Base-by-base conservation (phyloP, 2,797 vertebrate species). In the Cygnus olor region DNA sequence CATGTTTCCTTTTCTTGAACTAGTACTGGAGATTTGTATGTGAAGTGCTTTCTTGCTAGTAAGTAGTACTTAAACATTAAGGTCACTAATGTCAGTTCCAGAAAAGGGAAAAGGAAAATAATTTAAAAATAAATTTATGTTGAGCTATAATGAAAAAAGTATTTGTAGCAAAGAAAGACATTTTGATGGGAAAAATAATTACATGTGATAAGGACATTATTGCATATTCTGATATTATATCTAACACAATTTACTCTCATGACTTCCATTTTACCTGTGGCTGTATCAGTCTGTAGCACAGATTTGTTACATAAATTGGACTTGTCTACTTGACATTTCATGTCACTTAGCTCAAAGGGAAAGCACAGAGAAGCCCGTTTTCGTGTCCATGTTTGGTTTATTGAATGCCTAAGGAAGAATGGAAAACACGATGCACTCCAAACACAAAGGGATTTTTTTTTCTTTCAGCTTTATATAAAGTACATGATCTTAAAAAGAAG, bases 331-430 rank as follows among this genome's bases (percentile, higher is more conserved):
- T 96, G 92, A 76, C 70, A 70, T 22, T 94, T 88, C 74, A 66
- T 13, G 53, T 90, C 94, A 90, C 72, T 96, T 85, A 92, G 12
- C 72, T 97, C 94, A 92, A 94, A 74, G 89, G 90, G 66, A 93
- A 84, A 95, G 92, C 88, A 95, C 20, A 89, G 44, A 90, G 96
- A 93, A 71, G 45, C 40, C 76, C 97, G 95, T 51, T 90, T 97
- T 85, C 77, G 97, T 95, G 98, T 98, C 98, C 98, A 98, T 14
- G 98, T 98, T 79, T 2, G 95, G 91, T 98, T 98, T 95, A 98
- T 95, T 73, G 95, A 96, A 79, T 27, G 85, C 78, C 99, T 99
- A 44, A 79, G 85, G 63, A 88, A 85, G 64, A 58, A 85, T 4
- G 17, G 94, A 81, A 65, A 94, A 63, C 77, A 94, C 57, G 44